Evolutionary conservation across 2,113 vertebrate genomes (phyloP).

Genomic region (Chlorocebus sabaeus): DNA sequence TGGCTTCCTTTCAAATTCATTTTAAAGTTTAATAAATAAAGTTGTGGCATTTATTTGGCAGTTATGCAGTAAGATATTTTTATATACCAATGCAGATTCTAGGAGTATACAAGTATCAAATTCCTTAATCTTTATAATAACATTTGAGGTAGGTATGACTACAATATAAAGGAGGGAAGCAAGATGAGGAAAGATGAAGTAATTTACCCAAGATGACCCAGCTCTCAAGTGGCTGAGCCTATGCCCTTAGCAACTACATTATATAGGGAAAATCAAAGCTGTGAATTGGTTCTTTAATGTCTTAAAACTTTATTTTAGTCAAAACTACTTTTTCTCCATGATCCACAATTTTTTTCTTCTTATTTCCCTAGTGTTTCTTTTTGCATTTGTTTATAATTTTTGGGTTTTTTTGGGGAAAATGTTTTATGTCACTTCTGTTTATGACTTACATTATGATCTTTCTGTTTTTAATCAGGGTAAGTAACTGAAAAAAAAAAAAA

Average conservation of each 20-base stretch:
- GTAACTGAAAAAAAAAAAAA: conserved; percentile 54
- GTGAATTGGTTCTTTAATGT: neutral
- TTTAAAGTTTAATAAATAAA: conserved; percentile 10
- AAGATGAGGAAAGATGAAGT: neutral
- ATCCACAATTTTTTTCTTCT: neutral
- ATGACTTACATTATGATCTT: conserved; percentile 4
- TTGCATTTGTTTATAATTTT: conserved; percentile 33
- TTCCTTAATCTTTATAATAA: neutral
- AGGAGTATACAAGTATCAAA: neutral
- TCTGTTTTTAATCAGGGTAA: conserved; percentile 61
- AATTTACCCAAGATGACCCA: neutral
- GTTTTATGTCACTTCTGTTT: conserved; percentile 38
- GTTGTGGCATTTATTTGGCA: neutral
- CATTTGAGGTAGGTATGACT: neutral
- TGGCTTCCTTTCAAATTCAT: neutral
- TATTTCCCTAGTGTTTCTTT: neutral
- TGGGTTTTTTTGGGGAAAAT: neutral
- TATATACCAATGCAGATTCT: neutral
- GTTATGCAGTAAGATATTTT: neutral
- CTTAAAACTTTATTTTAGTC: conserved; percentile 23
- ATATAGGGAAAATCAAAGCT: neutral
- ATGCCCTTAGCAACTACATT: neutral
- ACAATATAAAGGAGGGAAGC: neutral
- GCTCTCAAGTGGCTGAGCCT: neutral
- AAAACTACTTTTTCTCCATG: neutral